These are phyloP conservation scores for Lasaia peninsularis DNA, from an alignment of 1,140 invertebrate genomes.

Conservation along the genomic window DNA sequence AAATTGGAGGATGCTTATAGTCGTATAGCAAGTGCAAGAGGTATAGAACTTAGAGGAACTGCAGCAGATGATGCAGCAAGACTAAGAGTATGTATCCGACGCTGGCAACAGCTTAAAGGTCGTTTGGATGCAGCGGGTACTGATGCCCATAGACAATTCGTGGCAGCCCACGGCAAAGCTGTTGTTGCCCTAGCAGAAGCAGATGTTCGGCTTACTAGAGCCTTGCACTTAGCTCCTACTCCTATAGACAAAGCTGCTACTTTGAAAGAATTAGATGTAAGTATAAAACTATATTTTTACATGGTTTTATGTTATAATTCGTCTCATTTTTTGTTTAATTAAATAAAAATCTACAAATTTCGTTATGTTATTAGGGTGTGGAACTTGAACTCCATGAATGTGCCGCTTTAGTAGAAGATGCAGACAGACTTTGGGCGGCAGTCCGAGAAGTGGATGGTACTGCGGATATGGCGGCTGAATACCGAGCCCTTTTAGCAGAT, in stretches of 20 bases:
- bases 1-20: conserved; percentile 68
- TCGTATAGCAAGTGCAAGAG: conserved; percentile 46
- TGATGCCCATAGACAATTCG: conserved; percentile 81
- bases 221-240: conserved; percentile 79
- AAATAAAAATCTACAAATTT: not conserved
- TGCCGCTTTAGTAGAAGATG: conserved; percentile 46
- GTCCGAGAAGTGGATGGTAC: conserved; percentile 40
- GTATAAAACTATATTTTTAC: conserved; percentile 24
- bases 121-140: conserved; percentile 52
- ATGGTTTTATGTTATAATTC: not conserved
- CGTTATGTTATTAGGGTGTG: conserved; percentile 39
- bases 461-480: conserved; percentile 58
- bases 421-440: conserved; percentile 42
- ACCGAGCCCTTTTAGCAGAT: conserved; percentile 54
- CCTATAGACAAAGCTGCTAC: conserved; percentile 59
- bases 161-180: conserved; percentile 82
- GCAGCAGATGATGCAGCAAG: conserved; percentile 51
- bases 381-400: conserved; percentile 55
- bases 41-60: conserved; percentile 49
- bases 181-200: conserved; percentile 83
- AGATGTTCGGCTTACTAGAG: conserved; percentile 82
- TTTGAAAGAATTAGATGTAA: conserved; percentile 62
- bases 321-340: not conserved
- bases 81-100: conserved; percentile 41
- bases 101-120: conserved; percentile 50